Evolutionary conservation across 2,797 vertebrate genomes (phyloP), one percentile per base, ranked within the genome.

Genomic region (Protosalanx chinensis): DNA sequence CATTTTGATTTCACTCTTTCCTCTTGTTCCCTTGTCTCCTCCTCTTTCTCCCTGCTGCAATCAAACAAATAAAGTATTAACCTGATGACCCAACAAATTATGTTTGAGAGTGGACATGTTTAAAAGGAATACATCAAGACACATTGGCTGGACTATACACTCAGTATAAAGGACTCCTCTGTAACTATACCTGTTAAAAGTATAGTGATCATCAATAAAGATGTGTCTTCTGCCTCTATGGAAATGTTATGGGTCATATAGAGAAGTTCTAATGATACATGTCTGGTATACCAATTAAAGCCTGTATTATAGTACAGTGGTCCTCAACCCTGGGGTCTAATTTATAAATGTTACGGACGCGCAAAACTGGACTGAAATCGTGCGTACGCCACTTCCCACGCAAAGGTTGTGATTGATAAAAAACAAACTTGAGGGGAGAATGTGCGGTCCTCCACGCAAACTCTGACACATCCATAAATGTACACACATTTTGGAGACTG

Each of bases 61-160:
- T 91, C 92, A 92, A 93, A 91, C 90, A 91, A 91, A 94, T 94
- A 94, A 94, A 94, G 91, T 94, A 94, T 94, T 94, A 94, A 93
- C 92, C 93, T 93, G 92, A 93, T 90, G 90, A 92, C 88, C 89
- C 89, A 90, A 89, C 80, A 71, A 85, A 84, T 84, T 74, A 71
- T 71, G 79, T 67, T 72, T 49, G 69, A 46, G 72, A 73, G 75
- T 83, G 71, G 65, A 84, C 27, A 8, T 70, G 61, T 61, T 32
- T 72, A 33, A 64, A 53, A 57, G 20, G 4, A 66, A 51, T 46
- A 46, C 37, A 66, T 66, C 23, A 23, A 12, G 37, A 41, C 12
- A 41, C 37, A 46, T 46, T 46, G 41, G 41, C 41, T 46, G 12
- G 12, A 46, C 41, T 13, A 46, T 46, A 8, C 37, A 41, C 41